Conservation (phyloP, 2,797 vertebrate species). For the Xiphophorus birchmanni region DNA sequence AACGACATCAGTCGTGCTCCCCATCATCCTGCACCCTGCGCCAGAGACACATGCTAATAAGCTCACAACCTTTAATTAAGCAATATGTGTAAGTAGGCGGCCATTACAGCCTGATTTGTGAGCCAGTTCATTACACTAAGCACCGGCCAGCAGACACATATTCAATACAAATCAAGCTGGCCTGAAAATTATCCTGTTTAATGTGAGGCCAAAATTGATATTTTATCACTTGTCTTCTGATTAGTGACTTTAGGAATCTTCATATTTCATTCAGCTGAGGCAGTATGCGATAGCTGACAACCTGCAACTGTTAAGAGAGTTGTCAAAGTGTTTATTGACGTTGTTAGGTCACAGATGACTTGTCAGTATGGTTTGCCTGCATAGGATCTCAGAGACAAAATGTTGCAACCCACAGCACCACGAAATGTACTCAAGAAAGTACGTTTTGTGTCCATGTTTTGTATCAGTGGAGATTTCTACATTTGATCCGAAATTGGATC, state of each 20-base stretch:
- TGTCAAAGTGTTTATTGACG: constrained; percentile 82
- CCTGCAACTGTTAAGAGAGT: constrained; percentile 78
- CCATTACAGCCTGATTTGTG: constrained; percentile 99
- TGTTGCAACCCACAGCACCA: background rate
- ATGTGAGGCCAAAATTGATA: constrained; percentile 90
- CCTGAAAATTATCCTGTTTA: constrained; percentile 92
- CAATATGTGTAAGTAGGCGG: constrained; percentile 99
- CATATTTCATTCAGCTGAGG: constrained; percentile 82
- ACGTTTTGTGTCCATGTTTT: background rate
- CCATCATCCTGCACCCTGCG: constrained; percentile 82
- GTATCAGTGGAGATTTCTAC: background rate
- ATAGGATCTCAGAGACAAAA: constrained; percentile 4
- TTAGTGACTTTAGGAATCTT: constrained; percentile 82
- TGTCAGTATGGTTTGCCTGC: constrained; percentile 44
- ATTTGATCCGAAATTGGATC: background rate
- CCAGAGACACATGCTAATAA: constrained; percentile 99
- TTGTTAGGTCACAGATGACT: constrained; percentile 67
- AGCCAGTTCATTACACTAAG: constrained; percentile 95
- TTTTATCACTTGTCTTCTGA: constrained; percentile 90
- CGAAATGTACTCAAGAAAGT: background rate
- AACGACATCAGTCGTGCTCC: constrained; percentile 89
- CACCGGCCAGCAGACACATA: constrained; percentile 93
- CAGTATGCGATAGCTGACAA: constrained; percentile 81
- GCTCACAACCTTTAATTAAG: constrained; percentile 99
- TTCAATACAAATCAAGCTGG: constrained; percentile 97